These are phyloP conservation scores for Magallana ariakensis DNA, from an alignment of 1,140 invertebrate genomes.

Conservation along the genomic window DNA sequence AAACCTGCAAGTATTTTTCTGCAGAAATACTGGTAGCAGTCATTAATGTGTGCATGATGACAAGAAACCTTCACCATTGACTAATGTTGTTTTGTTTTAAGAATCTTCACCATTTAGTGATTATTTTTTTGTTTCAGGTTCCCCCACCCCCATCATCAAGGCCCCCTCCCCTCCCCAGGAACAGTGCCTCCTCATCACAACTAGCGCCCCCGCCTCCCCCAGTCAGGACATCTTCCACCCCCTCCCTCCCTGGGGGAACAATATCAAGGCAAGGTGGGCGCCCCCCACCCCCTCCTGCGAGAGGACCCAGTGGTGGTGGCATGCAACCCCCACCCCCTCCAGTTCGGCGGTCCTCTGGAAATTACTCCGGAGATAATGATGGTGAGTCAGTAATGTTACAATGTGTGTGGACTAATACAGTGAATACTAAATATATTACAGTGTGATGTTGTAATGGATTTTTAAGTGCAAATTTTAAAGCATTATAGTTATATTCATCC, in stretches of 20 bases:
- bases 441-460: too few relatives aligned
- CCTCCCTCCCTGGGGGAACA: background rate
- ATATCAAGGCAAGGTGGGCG: background rate
- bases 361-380: slow-evolving; percentile 51
- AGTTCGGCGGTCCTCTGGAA: slow-evolving; percentile 39
- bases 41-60: too few relatives aligned
- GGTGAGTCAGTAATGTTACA: slow-evolving; percentile 34
- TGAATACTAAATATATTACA: too few relatives aligned
- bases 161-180: slow-evolving; percentile 44
- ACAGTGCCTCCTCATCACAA: slow-evolving; percentile 3
- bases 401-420: too few relatives aligned
- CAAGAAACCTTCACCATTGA: too few relatives aligned
- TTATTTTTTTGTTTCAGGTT: slow-evolving; percentile 24
- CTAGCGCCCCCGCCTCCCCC: slow-evolving; percentile 42
- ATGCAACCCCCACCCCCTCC: slow-evolving; percentile 46
- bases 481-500: too few relatives aligned
- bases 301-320: slow-evolving; percentile 20
- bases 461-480: too few relatives aligned
- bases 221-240: slow-evolving; percentile 10
- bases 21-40: too few relatives aligned
- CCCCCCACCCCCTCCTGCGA: slow-evolving; percentile 45
- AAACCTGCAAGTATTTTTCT: too few relatives aligned
- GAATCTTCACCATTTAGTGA: background rate
- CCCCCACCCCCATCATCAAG: slow-evolving; percentile 48
- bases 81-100: too few relatives aligned